These are phyloP conservation scores for Bergia sp. DNA, from an alignment of 92 coral and sea anemone genomes.

Conservation along the genomic window DNA sequence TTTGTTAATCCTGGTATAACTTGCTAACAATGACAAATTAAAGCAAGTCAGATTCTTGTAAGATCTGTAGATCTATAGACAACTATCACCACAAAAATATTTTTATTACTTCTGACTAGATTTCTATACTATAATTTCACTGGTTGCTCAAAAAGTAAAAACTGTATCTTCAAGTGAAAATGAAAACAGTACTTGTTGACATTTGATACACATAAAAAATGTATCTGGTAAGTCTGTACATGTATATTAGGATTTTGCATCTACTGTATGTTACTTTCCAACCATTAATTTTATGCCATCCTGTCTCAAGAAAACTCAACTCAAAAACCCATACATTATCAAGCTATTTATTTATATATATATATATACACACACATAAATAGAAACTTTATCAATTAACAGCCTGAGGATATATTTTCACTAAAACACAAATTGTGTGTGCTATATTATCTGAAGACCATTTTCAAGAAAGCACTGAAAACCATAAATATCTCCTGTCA, in stretches of 20 bases:
- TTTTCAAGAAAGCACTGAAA: background rate
- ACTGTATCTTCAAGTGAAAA: too few species aligned
- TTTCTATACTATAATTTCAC: background rate
- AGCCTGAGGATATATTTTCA: background rate
- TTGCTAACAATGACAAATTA: too few species aligned
- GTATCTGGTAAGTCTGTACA: too few species aligned
- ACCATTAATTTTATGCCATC: background rate
- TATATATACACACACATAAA: background rate
- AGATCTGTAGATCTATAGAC: too few species aligned
- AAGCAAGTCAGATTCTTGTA: too few species aligned
- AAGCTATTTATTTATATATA: background rate
- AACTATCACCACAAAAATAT: too few species aligned
- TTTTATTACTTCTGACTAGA: too few species aligned
- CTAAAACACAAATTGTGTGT: too few species aligned
- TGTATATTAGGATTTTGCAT: background rate
- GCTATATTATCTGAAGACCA: background rate
- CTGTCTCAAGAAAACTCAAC: background rate
- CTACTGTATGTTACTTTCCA: background rate
- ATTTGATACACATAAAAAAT: too few species aligned
- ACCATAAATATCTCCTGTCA: background rate
- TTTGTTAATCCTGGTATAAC: too few species aligned
- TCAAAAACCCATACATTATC: background rate
- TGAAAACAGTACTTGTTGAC: background rate
- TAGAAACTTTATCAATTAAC: slow-evolving; percentile 11
- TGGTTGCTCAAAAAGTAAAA: background rate